Conservation (phyloP, 2,113 vertebrate species). For the Plecturocebus donacophilus region DNA sequence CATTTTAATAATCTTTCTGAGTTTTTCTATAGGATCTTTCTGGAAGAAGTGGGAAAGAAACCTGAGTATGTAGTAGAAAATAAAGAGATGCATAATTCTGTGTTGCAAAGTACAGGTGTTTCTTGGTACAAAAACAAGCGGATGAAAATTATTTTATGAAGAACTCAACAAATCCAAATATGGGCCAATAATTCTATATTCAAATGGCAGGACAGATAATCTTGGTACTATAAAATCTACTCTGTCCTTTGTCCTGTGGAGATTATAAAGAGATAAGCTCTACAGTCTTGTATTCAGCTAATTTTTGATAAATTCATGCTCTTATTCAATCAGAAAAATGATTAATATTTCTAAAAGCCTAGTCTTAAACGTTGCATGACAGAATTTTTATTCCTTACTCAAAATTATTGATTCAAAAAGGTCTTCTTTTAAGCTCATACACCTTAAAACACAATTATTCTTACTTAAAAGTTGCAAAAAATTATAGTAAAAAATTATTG, state of each 20-base stretch:
- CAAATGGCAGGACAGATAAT: background rate
- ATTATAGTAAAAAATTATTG: conserved; percentile 12
- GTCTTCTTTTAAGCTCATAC: background rate
- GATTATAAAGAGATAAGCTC: background rate
- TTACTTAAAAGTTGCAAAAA: conserved; percentile 1
- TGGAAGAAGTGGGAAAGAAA: background rate
- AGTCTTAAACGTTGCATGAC: background rate
- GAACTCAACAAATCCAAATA: background rate
- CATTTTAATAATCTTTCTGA: background rate
- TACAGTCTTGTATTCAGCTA: background rate
- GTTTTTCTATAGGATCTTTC: background rate
- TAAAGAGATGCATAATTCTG: background rate
- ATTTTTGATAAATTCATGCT: background rate
- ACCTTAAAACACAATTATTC: background rate
- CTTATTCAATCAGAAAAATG: background rate
- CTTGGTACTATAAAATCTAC: background rate
- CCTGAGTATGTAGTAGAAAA: background rate
- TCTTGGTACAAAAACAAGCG: background rate
- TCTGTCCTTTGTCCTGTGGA: background rate
- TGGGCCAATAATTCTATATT: background rate
- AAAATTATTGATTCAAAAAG: background rate
- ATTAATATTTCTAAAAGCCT: background rate
- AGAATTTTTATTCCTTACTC: background rate
- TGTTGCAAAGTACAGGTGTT: background rate
- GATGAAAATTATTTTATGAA: background rate